Percentiles rank a stretch among this genome's conserved stretches.
phyloP scores from a whole-genome alignment of 2,113 vertebrate species.

The Aegypius monachus region DNA sequence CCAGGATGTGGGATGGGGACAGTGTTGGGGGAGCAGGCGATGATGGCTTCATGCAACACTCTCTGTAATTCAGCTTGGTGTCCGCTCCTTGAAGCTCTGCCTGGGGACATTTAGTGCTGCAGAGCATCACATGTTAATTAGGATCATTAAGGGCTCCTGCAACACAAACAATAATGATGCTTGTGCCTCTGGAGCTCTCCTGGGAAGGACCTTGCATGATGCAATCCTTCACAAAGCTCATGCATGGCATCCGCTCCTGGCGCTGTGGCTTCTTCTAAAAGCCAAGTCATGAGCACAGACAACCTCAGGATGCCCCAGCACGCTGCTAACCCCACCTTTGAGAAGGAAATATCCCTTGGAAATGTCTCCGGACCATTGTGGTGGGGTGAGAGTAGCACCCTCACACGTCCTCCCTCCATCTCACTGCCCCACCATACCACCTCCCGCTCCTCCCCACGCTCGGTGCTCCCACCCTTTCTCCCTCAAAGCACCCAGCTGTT shows the following conservation, averaged over 20 bases:
- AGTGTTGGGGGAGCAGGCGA: not conserved
- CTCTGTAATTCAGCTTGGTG: not conserved
- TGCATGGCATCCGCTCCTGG: accelerated
- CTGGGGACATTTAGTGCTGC: not conserved
- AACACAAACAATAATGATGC: not conserved
- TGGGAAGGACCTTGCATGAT: not conserved
- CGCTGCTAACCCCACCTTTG: not conserved
- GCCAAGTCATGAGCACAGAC: accelerated
- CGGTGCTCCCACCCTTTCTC: not conserved
- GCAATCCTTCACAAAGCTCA: not conserved
- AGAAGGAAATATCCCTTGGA: not conserved
- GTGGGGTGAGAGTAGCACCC: not conserved
- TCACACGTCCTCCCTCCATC: not conserved
- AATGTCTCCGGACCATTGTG: accelerated
- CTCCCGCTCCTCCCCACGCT: accelerated
- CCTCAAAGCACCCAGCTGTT: not conserved
- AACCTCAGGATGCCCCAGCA: not conserved
- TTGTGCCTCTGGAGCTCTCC: not conserved
- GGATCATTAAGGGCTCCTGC: conserved; percentile 5
- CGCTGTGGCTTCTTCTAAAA: not conserved
- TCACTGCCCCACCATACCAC: accelerated
- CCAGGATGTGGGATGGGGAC: accelerated
- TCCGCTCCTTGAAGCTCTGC: not conserved
- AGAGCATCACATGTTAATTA: not conserved
- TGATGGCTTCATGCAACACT: not conserved